A percentile compares a stretch with the other conserved stretches of the same genome.
phyloP scores from a whole-genome alignment of 1,140 invertebrate species.

The Cotesia typhae region DNA sequence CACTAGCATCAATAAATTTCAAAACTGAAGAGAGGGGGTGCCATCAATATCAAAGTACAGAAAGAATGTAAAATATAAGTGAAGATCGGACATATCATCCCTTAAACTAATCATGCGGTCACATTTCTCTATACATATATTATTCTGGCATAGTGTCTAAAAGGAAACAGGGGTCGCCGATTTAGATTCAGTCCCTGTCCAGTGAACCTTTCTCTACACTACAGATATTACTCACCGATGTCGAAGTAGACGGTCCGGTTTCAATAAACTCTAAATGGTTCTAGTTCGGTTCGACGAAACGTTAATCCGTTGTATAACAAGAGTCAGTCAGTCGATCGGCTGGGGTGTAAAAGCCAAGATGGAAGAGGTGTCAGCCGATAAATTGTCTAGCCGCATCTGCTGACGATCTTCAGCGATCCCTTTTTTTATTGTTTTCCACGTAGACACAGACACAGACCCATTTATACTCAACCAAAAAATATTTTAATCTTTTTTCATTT shows the following conservation, averaged over 20 bases:
- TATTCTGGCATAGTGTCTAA: neutral
- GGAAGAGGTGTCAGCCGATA: constrained; percentile 42
- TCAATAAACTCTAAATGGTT: constrained; percentile 17
- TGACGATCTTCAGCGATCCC: constrained; percentile 18
- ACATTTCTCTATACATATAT: neutral
- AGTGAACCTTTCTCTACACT: neutral
- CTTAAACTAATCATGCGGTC: constrained; percentile 2
- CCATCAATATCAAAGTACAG: no score
- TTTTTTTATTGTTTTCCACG: constrained; percentile 22
- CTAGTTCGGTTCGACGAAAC: constrained; percentile 38
- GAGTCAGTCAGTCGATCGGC: constrained; percentile 30
- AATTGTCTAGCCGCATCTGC: constrained; percentile 22
- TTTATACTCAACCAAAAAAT: no score
- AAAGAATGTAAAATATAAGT: neutral
- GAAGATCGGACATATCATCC: constrained; percentile 6
- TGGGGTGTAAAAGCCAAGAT: constrained; percentile 40
- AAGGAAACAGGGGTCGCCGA: neutral
- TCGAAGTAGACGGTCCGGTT: neutral
- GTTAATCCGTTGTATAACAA: constrained; percentile 43
- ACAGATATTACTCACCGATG: neutral
- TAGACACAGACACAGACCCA: no score
- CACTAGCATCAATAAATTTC: no score
- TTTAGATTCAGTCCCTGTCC: no score
- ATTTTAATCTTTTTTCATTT: no score
- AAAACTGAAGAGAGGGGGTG: no score